phyloP scores from a whole-genome alignment of 1,140 invertebrate species.

The Leptestheria dahalacensis region DNA sequence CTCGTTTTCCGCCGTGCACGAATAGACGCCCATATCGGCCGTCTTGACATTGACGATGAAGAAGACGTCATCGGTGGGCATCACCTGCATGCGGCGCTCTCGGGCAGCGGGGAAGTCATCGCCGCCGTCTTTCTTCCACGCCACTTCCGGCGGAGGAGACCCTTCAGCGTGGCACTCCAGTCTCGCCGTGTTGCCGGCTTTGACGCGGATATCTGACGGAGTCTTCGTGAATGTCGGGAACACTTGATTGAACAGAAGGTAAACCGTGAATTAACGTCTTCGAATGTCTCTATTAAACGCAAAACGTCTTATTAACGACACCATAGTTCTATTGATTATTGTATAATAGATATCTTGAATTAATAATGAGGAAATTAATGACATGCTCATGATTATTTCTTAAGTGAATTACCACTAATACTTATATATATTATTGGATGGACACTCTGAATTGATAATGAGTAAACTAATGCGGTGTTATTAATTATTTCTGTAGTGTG shows the following conservation, averaged over 20 bases:
- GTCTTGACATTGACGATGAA: constrained; percentile 80
- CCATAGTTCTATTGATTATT: too few relatives aligned
- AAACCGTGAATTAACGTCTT: too few relatives aligned
- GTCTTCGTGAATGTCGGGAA: constrained; percentile 74
- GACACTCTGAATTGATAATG: not conserved
- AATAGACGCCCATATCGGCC: constrained; percentile 79
- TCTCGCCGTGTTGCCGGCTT: constrained; percentile 67
- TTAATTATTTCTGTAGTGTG: too few relatives aligned
- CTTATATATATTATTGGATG: too few relatives aligned
- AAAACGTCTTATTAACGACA: too few relatives aligned
- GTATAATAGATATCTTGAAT: not conserved
- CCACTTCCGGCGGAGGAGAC: constrained; percentile 71
- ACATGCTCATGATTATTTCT: not conserved
- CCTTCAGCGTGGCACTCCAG: constrained; percentile 82
- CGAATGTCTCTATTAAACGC: too few relatives aligned
- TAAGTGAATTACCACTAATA: too few relatives aligned
- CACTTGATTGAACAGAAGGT: constrained; percentile 39
- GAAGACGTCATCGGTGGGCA: constrained; percentile 77
- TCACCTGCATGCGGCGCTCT: constrained; percentile 81
- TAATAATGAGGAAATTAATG: not conserved
- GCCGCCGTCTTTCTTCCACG: constrained; percentile 86
- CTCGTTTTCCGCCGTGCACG: constrained; percentile 78
- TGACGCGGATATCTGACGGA: constrained; percentile 66
- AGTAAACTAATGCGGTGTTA: constrained; percentile 1
- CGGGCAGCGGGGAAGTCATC: constrained; percentile 87